Percentiles rank a stretch among this genome's conserved stretches.
These are phyloP conservation scores for Graptemys geographica DNA, from an alignment of 2,797 vertebrate genomes.

Conservation along the genomic window DNA sequence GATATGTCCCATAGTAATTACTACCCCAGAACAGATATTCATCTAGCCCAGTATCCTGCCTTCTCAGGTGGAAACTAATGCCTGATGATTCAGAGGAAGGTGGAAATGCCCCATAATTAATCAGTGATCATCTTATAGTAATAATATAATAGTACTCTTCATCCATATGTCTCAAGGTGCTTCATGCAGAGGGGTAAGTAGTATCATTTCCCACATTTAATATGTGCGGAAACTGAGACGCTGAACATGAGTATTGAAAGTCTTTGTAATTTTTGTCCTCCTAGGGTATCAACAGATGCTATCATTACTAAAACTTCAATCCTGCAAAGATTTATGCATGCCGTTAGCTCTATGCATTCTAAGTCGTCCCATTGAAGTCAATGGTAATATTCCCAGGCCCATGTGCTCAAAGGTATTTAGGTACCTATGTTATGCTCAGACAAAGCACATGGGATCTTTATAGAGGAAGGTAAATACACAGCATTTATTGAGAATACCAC, in stretches of 20 bases:
- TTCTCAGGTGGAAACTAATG: neutral
- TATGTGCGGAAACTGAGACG: neutral
- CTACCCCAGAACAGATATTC: neutral
- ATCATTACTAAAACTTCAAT: neutral
- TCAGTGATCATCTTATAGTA: accelerated
- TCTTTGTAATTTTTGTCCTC: neutral
- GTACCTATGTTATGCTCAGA: too few relatives aligned
- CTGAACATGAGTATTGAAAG: neutral
- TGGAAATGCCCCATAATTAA: neutral
- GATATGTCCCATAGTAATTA: neutral
- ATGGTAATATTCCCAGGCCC: neutral
- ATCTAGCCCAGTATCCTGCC: neutral
- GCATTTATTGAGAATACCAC: too few relatives aligned
- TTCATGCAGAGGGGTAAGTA: neutral
- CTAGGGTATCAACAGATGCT: neutral
- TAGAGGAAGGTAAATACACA: too few relatives aligned
- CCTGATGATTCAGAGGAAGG: neutral
- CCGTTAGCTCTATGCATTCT: neutral
- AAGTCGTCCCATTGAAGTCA: neutral
- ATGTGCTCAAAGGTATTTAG: too few relatives aligned
- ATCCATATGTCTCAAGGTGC: neutral
- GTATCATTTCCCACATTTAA: neutral
- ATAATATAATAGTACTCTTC: neutral
- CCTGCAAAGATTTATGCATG: neutral
- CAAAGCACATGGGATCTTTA: too few relatives aligned